Evolutionary conservation across 2,797 vertebrate species (phyloP).

Genomic region (Micrastur ruficollis): DNA sequence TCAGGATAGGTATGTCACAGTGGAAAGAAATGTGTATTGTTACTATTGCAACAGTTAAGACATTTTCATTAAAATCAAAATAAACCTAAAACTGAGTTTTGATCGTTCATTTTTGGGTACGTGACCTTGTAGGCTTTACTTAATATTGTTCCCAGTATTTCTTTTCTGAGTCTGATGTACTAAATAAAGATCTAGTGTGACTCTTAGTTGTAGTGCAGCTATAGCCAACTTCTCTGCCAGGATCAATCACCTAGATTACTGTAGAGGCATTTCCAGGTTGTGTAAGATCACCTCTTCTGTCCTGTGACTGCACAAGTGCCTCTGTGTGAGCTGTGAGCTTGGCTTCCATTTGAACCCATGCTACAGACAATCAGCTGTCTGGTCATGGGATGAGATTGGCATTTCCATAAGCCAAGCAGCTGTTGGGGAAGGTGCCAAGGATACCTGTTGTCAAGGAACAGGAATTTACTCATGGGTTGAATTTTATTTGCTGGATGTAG

Average conservation of each 20-base stretch:
- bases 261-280: neutral
- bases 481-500: neutral
- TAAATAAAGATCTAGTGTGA: neutral
- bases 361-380: neutral
- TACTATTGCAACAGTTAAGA: neutral
- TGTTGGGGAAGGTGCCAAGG: neutral
- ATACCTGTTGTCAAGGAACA: neutral
- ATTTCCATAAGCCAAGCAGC: neutral
- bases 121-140: neutral
- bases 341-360: neutral
- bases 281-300: neutral
- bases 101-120: neutral
- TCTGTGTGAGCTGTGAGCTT: neutral
- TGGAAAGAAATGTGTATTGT: neutral
- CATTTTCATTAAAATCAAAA: neutral
- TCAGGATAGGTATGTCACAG: slow-evolving; percentile 86
- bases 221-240: neutral
- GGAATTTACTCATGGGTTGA: neutral
- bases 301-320: neutral
- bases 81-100: neutral
- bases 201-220: neutral
- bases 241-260: neutral
- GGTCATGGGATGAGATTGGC: fast-evolving
- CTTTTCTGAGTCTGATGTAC: neutral
- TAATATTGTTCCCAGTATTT: neutral